Evolutionary conservation across 1,140 invertebrate genomes (phyloP).

Genomic region (Scaptodrosophila lebanonensis): DNA sequence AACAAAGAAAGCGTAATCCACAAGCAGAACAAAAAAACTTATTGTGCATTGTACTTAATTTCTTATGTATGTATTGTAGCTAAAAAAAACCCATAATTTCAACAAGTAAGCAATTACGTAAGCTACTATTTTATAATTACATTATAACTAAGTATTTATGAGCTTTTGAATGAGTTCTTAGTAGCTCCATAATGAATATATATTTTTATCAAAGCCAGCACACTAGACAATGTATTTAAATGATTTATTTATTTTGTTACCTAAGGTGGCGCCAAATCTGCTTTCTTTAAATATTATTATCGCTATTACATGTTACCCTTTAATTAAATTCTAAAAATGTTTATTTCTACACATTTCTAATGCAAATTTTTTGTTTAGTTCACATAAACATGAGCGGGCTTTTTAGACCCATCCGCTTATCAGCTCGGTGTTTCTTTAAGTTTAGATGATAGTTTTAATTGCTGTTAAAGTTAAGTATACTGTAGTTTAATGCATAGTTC

Average conservation of each 20-base stretch:
- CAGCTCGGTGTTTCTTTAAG: background rate
- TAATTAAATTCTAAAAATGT: constrained; percentile 51
- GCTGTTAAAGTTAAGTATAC: constrained; percentile 41
- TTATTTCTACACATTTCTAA: constrained; percentile 14
- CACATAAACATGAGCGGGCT: constrained; percentile 25
- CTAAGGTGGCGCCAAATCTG: too few relatives aligned
- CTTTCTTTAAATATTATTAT: constrained; percentile 32
- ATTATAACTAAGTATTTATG: too few relatives aligned
- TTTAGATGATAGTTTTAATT: constrained; percentile 22
- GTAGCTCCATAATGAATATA: constrained; percentile 7
- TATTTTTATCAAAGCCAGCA: constrained; percentile 52
- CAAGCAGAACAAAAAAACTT: too few relatives aligned
- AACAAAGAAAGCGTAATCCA: too few relatives aligned
- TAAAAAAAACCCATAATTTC: background rate
- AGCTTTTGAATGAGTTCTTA: too few relatives aligned
- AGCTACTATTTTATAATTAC: background rate
- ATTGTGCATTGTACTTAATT: too few relatives aligned
- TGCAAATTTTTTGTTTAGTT: constrained; percentile 24
- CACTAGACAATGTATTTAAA: constrained; percentile 31
- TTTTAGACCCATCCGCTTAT: constrained; percentile 29
- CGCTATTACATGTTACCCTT: constrained; percentile 53
- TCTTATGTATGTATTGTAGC: too few relatives aligned
- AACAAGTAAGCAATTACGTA: constrained; percentile 27
- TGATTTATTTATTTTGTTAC: constrained; percentile 16
- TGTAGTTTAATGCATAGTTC: constrained; percentile 38